Percentiles rank a stretch among this genome's conserved stretches.
Conservation (phyloP, 2,113 vertebrate species). For the Sinosuthora webbiana region DNA sequence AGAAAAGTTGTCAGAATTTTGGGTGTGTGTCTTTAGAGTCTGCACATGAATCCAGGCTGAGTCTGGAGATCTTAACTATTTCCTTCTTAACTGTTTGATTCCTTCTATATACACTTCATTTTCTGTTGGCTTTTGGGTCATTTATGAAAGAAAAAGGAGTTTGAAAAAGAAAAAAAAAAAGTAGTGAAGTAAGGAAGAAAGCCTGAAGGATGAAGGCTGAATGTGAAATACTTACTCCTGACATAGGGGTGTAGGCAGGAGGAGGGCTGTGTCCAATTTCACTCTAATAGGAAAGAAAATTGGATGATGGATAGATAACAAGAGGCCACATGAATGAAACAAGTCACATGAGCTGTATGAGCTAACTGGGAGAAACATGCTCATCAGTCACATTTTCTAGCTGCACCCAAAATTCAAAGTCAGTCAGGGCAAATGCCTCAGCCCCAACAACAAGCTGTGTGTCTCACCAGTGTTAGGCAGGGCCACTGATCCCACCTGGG, state of each 20-base stretch:
- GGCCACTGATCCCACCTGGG: neutral
- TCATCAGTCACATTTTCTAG: constrained; percentile 42
- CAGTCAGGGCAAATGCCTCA: neutral
- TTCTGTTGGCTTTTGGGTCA: constrained; percentile 22
- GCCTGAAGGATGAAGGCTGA: constrained; percentile 67
- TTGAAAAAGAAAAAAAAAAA: neutral
- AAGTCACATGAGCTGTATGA: constrained; percentile 66
- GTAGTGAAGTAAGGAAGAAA: constrained; percentile 1
- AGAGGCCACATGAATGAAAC: constrained; percentile 69
- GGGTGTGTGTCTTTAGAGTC: neutral
- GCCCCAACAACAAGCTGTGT: neutral
- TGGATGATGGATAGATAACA: constrained; percentile 78
- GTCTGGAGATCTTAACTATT: neutral
- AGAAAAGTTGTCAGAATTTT: neutral
- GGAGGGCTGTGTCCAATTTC: constrained; percentile 85
- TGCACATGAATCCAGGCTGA: neutral
- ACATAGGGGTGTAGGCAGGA: constrained; percentile 83
- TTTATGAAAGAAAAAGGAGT: neutral
- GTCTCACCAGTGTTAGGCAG: neutral
- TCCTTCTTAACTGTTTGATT: neutral
- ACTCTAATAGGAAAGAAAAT: constrained; percentile 84
- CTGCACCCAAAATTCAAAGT: neutral
- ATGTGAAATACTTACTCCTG: constrained; percentile 79
- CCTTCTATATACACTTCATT: neutral
- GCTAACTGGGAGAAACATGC: constrained; percentile 42